A percentile compares a stretch with the other conserved stretches of the same genome.
Evolutionary conservation across 2,888 invertebrate genomes (phyloP).

Genomic region (Mycalesis mineus): DNA sequence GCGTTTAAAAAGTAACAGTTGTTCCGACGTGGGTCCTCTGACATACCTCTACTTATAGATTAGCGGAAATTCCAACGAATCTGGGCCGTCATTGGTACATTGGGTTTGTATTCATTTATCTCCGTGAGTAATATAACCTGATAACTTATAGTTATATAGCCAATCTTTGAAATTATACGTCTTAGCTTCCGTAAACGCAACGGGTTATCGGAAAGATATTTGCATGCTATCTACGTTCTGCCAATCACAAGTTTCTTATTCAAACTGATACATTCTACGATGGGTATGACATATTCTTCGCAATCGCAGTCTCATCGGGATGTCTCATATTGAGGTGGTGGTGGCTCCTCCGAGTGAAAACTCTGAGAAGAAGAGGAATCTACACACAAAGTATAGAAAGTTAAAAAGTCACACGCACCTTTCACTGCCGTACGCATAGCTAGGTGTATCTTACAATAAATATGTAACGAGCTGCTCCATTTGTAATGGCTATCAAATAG

Average conservation of each 20-base stretch:
- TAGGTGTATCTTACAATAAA: conserved; percentile 13
- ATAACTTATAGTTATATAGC: too few species aligned
- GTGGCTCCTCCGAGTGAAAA: not conserved
- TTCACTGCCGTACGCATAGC: conserved; percentile 8
- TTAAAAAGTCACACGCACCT: conserved; percentile 10
- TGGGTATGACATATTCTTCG: too few species aligned
- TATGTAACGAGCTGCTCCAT: conserved; percentile 23
- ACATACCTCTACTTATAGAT: not conserved
- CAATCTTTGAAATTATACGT: too few species aligned
- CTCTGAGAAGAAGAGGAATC: not conserved
- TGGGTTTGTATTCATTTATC: too few species aligned
- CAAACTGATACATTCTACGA: too few species aligned
- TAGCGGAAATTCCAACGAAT: not conserved
- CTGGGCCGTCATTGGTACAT: not conserved
- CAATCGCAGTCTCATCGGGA: too few species aligned
- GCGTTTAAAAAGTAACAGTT: conserved; percentile 8
- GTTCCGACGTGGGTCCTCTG: not conserved
- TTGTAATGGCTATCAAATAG: conserved; percentile 33
- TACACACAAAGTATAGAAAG: not conserved
- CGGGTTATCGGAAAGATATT: too few species aligned
- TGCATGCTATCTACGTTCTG: too few species aligned
- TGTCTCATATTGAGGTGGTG: not conserved
- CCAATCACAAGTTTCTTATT: too few species aligned
- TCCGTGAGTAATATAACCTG: too few species aligned
- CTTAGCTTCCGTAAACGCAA: too few species aligned